Conservation (phyloP, 2,113 vertebrate species). For the Percopsis transmontana region DNA sequence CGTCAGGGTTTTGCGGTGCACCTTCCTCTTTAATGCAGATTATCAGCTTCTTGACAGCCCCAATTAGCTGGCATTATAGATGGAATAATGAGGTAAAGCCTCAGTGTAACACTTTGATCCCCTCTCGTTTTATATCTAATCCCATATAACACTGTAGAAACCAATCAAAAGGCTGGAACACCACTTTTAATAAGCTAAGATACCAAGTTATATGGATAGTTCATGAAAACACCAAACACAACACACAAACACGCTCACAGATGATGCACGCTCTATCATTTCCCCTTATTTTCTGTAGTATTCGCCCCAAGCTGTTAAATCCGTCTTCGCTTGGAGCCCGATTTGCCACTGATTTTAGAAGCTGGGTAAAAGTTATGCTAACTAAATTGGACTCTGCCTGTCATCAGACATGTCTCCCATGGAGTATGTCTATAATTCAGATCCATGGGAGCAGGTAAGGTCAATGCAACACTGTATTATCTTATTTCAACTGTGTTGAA, state of each 20-base stretch:
- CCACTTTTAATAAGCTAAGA: slow-evolving; percentile 14
- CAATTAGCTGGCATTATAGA: slow-evolving; percentile 55
- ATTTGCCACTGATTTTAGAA: slow-evolving; percentile 45
- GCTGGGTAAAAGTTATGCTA: slow-evolving; percentile 49
- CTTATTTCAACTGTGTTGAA: slow-evolving; percentile 45
- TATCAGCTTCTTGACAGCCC: slow-evolving; percentile 49
- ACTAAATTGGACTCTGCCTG: slow-evolving; percentile 29
- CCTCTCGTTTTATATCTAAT: slow-evolving; percentile 24
- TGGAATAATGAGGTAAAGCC: slow-evolving; percentile 40
- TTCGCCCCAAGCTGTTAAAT: neutral
- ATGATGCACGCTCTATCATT: neutral
- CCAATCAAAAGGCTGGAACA: slow-evolving; percentile 13
- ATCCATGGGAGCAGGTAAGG: slow-evolving; percentile 28
- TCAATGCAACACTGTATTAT: slow-evolving; percentile 61
- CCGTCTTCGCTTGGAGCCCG: slow-evolving; percentile 11
- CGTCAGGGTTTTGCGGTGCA: slow-evolving; percentile 17
- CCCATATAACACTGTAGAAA: slow-evolving; percentile 24
- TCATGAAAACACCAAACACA: slow-evolving; percentile 12
- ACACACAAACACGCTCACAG: neutral
- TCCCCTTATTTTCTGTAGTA: slow-evolving; percentile 3
- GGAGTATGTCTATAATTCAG: slow-evolving; percentile 32
- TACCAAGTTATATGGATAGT: slow-evolving; percentile 21
- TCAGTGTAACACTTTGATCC: slow-evolving; percentile 23
- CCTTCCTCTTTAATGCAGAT: slow-evolving; percentile 40
- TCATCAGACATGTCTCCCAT: slow-evolving; percentile 23